Evolutionary conservation across 2,113 vertebrate genomes (phyloP).

Genomic region (Emydocephalus ijimae): DNA sequence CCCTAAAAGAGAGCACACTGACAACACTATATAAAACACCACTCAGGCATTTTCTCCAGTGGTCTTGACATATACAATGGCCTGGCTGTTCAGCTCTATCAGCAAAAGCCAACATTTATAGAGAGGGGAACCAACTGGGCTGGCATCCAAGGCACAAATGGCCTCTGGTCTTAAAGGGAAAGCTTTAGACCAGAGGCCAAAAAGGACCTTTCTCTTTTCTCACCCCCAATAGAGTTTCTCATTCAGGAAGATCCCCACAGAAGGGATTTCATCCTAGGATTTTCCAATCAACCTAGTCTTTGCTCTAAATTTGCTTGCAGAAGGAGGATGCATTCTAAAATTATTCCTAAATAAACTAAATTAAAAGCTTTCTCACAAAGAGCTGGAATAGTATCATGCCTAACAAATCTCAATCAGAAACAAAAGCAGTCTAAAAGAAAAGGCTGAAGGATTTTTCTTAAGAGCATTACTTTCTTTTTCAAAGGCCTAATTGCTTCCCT

Average conservation of each 20-base stretch:
- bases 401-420: background rate
- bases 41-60: background rate
- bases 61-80: constrained; percentile 54
- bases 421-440: background rate
- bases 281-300: background rate
- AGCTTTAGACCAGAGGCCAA: background rate
- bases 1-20: constrained; percentile 15
- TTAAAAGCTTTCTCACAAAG: background rate
- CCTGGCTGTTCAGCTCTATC: constrained; percentile 37
- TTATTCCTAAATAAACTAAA: background rate
- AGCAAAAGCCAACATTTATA: constrained; percentile 51
- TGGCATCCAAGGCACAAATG: constrained; percentile 15
- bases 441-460: background rate
- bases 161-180: background rate
- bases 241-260: background rate
- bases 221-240: background rate
- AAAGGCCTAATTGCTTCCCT: background rate
- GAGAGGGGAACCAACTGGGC: constrained; percentile 10
- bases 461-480: background rate
- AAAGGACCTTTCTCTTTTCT: background rate
- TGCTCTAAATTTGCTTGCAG: background rate
- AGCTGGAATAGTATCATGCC: background rate
- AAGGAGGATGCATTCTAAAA: accelerated
- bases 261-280: background rate
- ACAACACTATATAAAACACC: background rate